These are phyloP conservation scores for Orthosia cruda DNA, from an alignment of 2,888 invertebrate genomes.

Conservation along the genomic window DNA sequence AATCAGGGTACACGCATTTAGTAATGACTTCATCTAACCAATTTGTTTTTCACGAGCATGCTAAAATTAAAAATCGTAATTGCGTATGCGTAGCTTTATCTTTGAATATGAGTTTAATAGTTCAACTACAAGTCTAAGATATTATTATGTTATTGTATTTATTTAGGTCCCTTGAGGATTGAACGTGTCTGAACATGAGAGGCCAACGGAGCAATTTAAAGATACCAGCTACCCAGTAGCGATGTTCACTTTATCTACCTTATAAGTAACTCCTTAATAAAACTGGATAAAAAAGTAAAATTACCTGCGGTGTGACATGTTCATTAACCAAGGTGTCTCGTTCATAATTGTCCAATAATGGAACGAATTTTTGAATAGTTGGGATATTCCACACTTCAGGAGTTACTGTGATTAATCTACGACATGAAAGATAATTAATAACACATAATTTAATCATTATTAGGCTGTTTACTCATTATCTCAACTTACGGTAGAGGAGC, in stretches of 20 bases:
- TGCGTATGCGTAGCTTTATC: slow-evolving; percentile 24
- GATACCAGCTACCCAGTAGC: background rate
- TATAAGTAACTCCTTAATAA: background rate
- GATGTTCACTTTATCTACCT: background rate
- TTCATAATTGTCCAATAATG: slow-evolving; percentile 97
- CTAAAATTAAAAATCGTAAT: slow-evolving; percentile 27
- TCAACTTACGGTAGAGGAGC: slow-evolving; percentile 94
- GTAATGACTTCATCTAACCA: slow-evolving; percentile 3
- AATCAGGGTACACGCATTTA: slow-evolving; percentile 10
- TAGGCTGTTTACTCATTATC: slow-evolving; percentile 25
- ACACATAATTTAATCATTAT: slow-evolving; percentile 26
- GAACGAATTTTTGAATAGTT: slow-evolving; percentile 94
- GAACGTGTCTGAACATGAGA: background rate
- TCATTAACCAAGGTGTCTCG: slow-evolving; percentile 94
- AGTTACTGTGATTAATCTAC: slow-evolving; percentile 93
- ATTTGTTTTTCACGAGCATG: slow-evolving; percentile 13
- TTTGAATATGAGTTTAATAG: slow-evolving; percentile 39
- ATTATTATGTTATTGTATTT: slow-evolving; percentile 25
- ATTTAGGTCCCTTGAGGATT: slow-evolving; percentile 25
- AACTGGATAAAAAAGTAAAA: background rate
- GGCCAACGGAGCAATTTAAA: background rate
- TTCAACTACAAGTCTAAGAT: slow-evolving; percentile 29
- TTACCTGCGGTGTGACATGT: slow-evolving; percentile 93
- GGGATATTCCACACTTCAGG: slow-evolving; percentile 93
- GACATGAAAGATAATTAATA: slow-evolving; percentile 64